These are phyloP conservation scores for Hydrotaea diabolus DNA, from an alignment of 2,888 invertebrate genomes.

Conservation along the genomic window DNA sequence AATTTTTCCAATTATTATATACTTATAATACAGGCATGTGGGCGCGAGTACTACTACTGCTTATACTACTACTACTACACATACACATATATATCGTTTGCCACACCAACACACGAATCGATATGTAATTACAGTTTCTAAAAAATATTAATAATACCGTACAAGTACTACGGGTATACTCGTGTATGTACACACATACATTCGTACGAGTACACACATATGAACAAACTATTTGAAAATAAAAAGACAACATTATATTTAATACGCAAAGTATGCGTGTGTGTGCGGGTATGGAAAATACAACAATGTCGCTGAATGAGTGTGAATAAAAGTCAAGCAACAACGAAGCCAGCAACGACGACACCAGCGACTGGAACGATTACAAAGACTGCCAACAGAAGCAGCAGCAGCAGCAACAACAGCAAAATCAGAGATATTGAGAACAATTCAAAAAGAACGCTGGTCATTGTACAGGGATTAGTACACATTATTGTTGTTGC, in stretches of 20 bases:
- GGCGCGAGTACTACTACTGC: background rate
- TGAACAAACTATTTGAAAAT: background rate
- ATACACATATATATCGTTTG: background rate
- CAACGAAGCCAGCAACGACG: background rate
- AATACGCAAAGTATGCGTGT: background rate
- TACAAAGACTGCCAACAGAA: background rate
- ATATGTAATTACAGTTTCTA: constrained; percentile 27
- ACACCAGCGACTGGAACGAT: background rate
- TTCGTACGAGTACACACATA: background rate
- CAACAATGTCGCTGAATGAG: constrained; percentile 1
- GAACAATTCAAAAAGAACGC: background rate
- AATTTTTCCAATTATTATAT: constrained; percentile 7
- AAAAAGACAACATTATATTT: background rate
- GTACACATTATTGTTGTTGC: constrained; percentile 12
- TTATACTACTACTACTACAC: background rate
- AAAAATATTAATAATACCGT: constrained; percentile 20
- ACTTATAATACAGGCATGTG: constrained; percentile 1
- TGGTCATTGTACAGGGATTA: constrained; percentile 15
- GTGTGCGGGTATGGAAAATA: background rate
- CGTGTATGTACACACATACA: background rate
- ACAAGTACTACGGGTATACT: too few species aligned
- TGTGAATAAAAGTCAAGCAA: constrained; percentile 6
- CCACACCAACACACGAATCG: background rate
- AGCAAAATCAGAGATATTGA: constrained; percentile 16
- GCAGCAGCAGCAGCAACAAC: background rate